Evolutionary conservation across 2,888 invertebrate species (phyloP).

Genomic region (Vesta saturnalis): DNA sequence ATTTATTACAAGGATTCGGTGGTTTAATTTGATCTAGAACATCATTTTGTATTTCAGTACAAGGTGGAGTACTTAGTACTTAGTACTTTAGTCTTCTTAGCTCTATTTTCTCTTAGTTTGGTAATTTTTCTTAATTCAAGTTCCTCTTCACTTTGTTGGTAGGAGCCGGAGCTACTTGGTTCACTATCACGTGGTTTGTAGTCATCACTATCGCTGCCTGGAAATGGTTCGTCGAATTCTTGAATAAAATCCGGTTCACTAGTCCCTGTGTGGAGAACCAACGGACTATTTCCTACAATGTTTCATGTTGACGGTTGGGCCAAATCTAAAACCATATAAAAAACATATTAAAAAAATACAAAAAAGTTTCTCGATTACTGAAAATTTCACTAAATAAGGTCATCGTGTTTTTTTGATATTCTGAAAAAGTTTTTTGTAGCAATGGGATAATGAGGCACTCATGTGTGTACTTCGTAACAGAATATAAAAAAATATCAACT

Average conservation of each 20-base stretch:
- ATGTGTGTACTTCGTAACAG: too few relatives aligned
- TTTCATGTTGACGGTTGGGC: background rate
- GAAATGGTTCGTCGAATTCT: background rate
- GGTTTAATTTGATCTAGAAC: background rate
- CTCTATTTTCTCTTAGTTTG: background rate
- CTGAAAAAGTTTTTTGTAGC: too few relatives aligned
- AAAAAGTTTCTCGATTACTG: too few relatives aligned
- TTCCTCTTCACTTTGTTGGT: background rate
- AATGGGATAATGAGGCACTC: too few relatives aligned
- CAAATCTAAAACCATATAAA: background rate
- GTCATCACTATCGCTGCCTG: slow-evolving; percentile 1
- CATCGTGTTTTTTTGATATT: too few relatives aligned
- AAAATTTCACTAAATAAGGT: too few relatives aligned
- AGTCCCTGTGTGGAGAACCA: background rate
- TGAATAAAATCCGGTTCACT: background rate
- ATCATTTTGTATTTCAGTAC: background rate
- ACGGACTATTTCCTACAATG: background rate
- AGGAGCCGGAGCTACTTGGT: background rate
- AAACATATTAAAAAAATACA: background rate
- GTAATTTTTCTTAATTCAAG: background rate
- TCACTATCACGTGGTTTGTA: background rate
- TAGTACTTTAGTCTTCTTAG: background rate
- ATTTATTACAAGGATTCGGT: background rate
- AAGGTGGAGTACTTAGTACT: background rate
- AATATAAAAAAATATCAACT: too few relatives aligned